phyloP scores from a whole-genome alignment of 2,888 invertebrate species.

The Cosmia pyralina region DNA sequence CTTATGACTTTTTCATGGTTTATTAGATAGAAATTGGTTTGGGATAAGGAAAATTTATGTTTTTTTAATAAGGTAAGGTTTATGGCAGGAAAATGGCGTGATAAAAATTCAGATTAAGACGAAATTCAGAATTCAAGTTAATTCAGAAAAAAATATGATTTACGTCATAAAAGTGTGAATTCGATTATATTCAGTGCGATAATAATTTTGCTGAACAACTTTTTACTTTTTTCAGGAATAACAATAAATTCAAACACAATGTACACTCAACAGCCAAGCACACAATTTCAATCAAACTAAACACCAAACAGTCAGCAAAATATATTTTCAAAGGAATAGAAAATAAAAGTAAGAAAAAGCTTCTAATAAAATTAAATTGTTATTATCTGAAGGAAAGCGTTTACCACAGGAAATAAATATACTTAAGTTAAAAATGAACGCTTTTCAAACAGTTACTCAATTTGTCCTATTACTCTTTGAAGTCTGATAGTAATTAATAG shows the following conservation, averaged over 20 bases:
- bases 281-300: background rate
- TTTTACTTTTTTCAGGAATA: background rate
- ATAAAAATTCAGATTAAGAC: slow-evolving; percentile 6
- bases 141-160: background rate
- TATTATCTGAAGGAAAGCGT: slow-evolving; percentile 16
- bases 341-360: slow-evolving; percentile 18
- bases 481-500: slow-evolving; percentile 64
- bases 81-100: background rate
- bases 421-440: slow-evolving; percentile 31
- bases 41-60: slow-evolving; percentile 17
- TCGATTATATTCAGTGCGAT: background rate
- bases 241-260: background rate
- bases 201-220: background rate
- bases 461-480: slow-evolving; percentile 65
- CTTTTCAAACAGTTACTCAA: slow-evolving; percentile 40
- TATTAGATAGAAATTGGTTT: slow-evolving; percentile 26
- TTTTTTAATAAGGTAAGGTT: slow-evolving; percentile 23
- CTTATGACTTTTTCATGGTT: slow-evolving; percentile 7
- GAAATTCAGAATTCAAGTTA: background rate
- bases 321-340: slow-evolving; percentile 19
- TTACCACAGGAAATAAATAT: slow-evolving; percentile 43
- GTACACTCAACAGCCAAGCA: background rate
- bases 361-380: slow-evolving; percentile 34
- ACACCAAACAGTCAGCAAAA: background rate
- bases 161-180: background rate